A percentile compares a stretch with the other conserved stretches of the same genome.
These are phyloP conservation scores for Liodrosophila aerea DNA, from an alignment of 2,888 invertebrate species.

Conservation along the genomic window DNA sequence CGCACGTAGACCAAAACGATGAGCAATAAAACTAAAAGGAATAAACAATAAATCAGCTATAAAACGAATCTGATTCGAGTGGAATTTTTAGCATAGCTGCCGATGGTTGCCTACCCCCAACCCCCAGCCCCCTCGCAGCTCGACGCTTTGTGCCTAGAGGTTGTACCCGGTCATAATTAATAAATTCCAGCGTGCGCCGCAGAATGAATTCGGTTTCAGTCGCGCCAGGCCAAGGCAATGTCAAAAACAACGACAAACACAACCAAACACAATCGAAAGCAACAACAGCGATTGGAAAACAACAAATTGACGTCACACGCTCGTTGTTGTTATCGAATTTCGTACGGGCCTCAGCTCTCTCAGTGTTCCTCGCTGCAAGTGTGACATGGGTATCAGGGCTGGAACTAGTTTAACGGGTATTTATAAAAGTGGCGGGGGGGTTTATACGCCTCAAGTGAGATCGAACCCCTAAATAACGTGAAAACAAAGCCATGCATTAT, in stretches of 20 bases:
- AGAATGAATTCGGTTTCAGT: constrained; percentile 44
- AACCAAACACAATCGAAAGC: constrained; percentile 41
- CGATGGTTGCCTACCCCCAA: constrained; percentile 12
- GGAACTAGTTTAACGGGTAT: constrained; percentile 66
- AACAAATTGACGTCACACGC: constrained; percentile 71
- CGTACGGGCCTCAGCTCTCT: constrained; percentile 11
- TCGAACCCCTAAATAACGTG: constrained; percentile 18
- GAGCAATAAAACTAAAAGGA: constrained; percentile 61
- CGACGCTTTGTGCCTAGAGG: constrained; percentile 26
- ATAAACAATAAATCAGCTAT: constrained; percentile 67
- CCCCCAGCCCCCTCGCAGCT: background rate
- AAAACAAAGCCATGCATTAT: background rate
- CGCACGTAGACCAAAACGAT: constrained; percentile 57
- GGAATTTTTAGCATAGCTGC: constrained; percentile 64
- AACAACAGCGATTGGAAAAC: constrained; percentile 22
- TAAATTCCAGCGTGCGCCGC: constrained; percentile 75
- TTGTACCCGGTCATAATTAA: constrained; percentile 62
- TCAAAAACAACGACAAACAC: constrained; percentile 44
- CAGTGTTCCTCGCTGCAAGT: constrained; percentile 53
- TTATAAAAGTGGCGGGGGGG: constrained; percentile 71
- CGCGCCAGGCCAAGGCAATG: constrained; percentile 53
- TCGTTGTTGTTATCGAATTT: constrained; percentile 29
- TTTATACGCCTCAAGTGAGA: constrained; percentile 2
- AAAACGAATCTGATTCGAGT: constrained; percentile 53
- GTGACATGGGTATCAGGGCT: constrained; percentile 60